These are phyloP conservation scores for Argopecten irradians DNA, from an alignment of 1,140 invertebrate species.

Conservation along the genomic window DNA sequence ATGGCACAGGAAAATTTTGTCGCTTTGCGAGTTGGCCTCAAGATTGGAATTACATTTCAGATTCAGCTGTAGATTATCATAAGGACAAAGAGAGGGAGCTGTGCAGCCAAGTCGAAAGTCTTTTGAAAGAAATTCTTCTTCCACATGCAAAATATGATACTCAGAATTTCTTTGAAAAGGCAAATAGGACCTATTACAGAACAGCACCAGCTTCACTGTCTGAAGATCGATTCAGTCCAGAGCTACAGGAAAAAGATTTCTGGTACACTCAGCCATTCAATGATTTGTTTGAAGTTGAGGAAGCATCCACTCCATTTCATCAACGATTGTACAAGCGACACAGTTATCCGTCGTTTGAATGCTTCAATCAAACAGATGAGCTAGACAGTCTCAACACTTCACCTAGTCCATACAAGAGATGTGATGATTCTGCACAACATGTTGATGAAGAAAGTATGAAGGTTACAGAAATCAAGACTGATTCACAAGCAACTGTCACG, in stretches of 20 bases:
- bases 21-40: slow-evolving; percentile 57
- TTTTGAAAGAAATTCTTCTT: slow-evolving; percentile 63
- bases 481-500: background rate
- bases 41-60: background rate
- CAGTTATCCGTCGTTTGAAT: slow-evolving; percentile 55
- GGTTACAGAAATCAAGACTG: background rate
- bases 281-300: slow-evolving; percentile 51
- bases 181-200: background rate
- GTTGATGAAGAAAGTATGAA: background rate
- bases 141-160: slow-evolving; percentile 27
- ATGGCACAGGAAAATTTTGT: slow-evolving; percentile 23
- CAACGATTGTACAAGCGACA: slow-evolving; percentile 61
- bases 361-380: background rate
- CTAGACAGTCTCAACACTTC: background rate
- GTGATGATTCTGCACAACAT: background rate
- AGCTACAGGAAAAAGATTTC: slow-evolving; percentile 62
- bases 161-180: background rate
- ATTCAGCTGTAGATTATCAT: slow-evolving; percentile 3
- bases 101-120: slow-evolving; percentile 60
- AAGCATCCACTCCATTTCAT: slow-evolving; percentile 39
- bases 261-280: slow-evolving; percentile 67
- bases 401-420: background rate
- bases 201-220: slow-evolving; percentile 17
- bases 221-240: slow-evolving; percentile 58
- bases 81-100: slow-evolving; percentile 51